Evolutionary conservation across 2,888 invertebrate species (phyloP).

Genomic region (Hipparchia sbordonii): DNA sequence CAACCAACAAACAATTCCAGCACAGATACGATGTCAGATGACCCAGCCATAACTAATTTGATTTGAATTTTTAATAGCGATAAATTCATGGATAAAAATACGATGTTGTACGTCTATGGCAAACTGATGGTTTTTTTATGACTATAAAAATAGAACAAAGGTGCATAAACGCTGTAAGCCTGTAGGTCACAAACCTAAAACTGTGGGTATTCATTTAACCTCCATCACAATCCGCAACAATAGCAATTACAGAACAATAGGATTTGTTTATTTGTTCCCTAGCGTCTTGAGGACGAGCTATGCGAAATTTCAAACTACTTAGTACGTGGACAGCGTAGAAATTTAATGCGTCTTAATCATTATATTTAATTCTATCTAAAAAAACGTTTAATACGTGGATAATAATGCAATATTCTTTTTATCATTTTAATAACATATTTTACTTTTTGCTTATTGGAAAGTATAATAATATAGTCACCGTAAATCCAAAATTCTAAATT

Average conservation of each 20-base stretch:
- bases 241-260: conserved; percentile 66
- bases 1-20: neutral
- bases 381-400: neutral
- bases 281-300: conserved; percentile 49
- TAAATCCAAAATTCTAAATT: too few species aligned
- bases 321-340: conserved; percentile 13
- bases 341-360: neutral
- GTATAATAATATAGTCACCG: too few species aligned
- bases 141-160: conserved; percentile 29
- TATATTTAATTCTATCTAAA: neutral
- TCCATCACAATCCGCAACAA: conserved; percentile 61
- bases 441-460: too few species aligned
- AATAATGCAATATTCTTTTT: too few species aligned
- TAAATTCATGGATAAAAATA: conserved; percentile 3
- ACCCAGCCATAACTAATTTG: neutral
- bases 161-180: conserved; percentile 14
- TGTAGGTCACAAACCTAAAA: conserved; percentile 32
- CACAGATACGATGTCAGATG: neutral
- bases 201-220: conserved; percentile 64
- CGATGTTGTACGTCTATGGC: conserved; percentile 6
- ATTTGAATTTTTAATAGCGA: neutral
- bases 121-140: conserved; percentile 23
- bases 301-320: conserved; percentile 33
- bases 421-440: too few species aligned
- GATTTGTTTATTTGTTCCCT: conserved; percentile 59